phyloP scores from a whole-genome alignment of 2,113 vertebrate species.

The Oryzias javanicus region DNA sequence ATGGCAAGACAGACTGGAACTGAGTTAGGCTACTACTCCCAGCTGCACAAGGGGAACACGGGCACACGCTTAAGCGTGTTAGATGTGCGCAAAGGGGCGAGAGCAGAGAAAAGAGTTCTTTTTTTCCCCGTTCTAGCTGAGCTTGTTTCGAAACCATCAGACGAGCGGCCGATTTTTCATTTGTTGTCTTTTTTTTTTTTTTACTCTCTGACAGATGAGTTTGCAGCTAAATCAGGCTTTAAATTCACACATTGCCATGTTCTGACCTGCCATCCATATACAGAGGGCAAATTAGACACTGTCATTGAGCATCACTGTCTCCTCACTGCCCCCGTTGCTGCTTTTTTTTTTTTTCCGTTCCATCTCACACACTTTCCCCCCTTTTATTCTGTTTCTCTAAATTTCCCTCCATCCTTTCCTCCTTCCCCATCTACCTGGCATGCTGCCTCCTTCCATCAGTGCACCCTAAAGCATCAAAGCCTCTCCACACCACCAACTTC shows the following conservation, averaged over 20 bases:
- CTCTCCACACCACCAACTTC: slow-evolving; percentile 71
- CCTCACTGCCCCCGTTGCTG: slow-evolving; percentile 39
- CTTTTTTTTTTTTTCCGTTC: slow-evolving; percentile 20
- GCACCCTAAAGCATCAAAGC: slow-evolving; percentile 69
- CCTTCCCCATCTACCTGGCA: slow-evolving; percentile 45
- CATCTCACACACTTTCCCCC: slow-evolving; percentile 1
- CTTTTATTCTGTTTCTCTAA: slow-evolving; percentile 24
- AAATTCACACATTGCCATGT: slow-evolving; percentile 53
- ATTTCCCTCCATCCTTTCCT: slow-evolving; percentile 12
- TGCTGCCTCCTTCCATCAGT: slow-evolving; percentile 50
- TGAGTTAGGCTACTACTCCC: slow-evolving; percentile 53
- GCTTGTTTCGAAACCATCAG: slow-evolving; percentile 38
- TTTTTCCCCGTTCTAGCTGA: slow-evolving; percentile 31
- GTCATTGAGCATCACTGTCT: slow-evolving; percentile 56
- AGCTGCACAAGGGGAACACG: slow-evolving; percentile 36
- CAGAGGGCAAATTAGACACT: slow-evolving; percentile 67
- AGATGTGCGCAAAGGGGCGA: slow-evolving; percentile 18
- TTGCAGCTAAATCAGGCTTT: slow-evolving; percentile 64
- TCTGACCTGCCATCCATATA: slow-evolving; percentile 58
- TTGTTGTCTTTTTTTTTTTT: slow-evolving; percentile 55
- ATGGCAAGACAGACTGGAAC: slow-evolving; percentile 62
- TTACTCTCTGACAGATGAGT: slow-evolving; percentile 55
- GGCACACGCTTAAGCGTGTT: slow-evolving; percentile 32
- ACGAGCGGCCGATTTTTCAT: slow-evolving; percentile 51
- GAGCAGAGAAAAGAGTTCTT: slow-evolving; percentile 14